A percentile compares a stretch with the other conserved stretches of the same genome.
phyloP scores from a whole-genome alignment of 2,113 vertebrate species.

The Rhadina sibilatrix region DNA sequence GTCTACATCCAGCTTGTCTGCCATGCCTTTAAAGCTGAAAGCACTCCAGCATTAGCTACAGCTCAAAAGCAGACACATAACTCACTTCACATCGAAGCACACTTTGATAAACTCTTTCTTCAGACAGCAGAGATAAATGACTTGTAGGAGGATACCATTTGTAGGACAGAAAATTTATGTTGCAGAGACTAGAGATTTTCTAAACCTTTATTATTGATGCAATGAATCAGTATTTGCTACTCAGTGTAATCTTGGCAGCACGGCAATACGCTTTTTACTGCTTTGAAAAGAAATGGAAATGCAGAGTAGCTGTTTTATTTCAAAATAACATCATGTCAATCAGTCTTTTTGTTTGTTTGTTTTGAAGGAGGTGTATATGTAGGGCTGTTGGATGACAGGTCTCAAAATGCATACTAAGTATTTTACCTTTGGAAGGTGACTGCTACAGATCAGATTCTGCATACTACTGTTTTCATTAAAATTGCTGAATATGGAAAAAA shows the following conservation, averaged over 20 bases:
- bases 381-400: not conserved
- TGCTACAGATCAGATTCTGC: not conserved
- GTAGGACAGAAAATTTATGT: not conserved
- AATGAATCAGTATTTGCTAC: slow-evolving; percentile 29
- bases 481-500: not conserved
- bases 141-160: not conserved
- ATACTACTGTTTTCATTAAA: not conserved
- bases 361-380: not conserved
- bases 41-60: not conserved
- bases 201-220: slow-evolving; percentile 23
- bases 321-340: not conserved
- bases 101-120: not conserved
- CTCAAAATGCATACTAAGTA: not conserved
- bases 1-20: not conserved
- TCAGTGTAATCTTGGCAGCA: slow-evolving; percentile 4
- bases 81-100: not conserved
- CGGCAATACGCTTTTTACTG: rapidly evolving
- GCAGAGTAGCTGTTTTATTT: not conserved
- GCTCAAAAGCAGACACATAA: not conserved
- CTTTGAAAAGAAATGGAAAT: not conserved
- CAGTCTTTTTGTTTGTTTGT: not conserved
- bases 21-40: not conserved
- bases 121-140: not conserved
- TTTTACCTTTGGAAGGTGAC: not conserved
- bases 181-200: not conserved